phyloP scores from a whole-genome alignment of 2,797 vertebrate species.

The Danio aesculapii region DNA sequence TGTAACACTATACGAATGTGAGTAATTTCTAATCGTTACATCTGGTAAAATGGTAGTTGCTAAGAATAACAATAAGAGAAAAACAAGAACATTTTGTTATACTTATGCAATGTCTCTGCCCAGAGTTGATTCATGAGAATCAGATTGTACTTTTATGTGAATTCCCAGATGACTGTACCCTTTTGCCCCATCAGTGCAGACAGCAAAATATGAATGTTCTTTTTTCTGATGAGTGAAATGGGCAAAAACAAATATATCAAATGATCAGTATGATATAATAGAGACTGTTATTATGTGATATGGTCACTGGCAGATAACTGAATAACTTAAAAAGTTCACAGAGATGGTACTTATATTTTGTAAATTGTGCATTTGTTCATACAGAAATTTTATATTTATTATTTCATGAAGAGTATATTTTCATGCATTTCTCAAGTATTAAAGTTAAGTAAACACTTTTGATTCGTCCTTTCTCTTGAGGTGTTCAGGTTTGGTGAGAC shows the following conservation, averaged over 20 bases:
- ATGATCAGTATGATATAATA: conserved; percentile 43
- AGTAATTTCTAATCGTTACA: conserved; percentile 14
- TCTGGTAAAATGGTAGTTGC: conserved; percentile 24
- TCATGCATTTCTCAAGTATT: conserved; percentile 82
- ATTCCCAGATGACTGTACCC: background rate
- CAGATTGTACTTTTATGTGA: conserved; percentile 34
- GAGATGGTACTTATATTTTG: conserved; percentile 88
- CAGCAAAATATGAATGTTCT: conserved; percentile 46
- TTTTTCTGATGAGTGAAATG: conserved; percentile 14
- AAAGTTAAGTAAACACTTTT: conserved; percentile 44
- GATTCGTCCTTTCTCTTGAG: background rate
- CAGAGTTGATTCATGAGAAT: conserved; percentile 22
- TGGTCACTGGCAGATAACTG: conserved; percentile 75
- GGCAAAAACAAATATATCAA: conserved; percentile 22
- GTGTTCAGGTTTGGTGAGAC: background rate
- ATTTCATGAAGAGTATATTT: conserved; percentile 93
- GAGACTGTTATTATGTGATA: conserved; percentile 65
- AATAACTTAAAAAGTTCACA: conserved; percentile 79
- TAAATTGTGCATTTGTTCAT: conserved; percentile 98
- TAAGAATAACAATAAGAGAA: conserved; percentile 36
- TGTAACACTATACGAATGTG: conserved; percentile 6
- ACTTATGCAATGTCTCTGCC: background rate
- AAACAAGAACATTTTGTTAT: conserved; percentile 30
- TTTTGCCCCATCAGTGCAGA: conserved; percentile 19
- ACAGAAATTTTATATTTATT: conserved; percentile 99